A percentile compares a stretch with the other conserved stretches of the same genome.
Conservation (phyloP, 2,888 invertebrate species). For the Apamea sordens region DNA sequence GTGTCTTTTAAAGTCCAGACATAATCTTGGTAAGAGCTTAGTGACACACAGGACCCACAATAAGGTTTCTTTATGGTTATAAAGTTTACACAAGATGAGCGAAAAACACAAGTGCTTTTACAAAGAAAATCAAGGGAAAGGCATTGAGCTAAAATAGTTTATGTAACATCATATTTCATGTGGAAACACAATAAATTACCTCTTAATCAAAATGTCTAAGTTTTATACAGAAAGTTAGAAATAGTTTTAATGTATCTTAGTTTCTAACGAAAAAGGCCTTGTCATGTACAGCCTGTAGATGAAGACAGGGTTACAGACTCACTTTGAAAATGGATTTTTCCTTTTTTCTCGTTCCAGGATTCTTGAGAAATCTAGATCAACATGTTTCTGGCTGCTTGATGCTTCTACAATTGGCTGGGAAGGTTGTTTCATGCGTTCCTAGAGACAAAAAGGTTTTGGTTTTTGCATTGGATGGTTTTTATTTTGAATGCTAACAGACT, state of each 20-base stretch:
- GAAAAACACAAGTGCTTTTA: neutral
- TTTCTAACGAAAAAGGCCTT: neutral
- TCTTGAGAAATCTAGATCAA: slow-evolving; percentile 87
- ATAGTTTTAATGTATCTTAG: neutral
- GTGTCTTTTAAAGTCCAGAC: neutral
- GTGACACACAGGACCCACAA: neutral
- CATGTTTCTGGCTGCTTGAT: slow-evolving; percentile 70
- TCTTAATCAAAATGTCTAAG: neutral
- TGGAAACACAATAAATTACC: neutral
- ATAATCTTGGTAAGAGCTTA: neutral
- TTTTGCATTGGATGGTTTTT: too few species aligned
- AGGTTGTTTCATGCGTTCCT: slow-evolving; percentile 88
- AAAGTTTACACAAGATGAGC: neutral
- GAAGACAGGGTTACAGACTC: slow-evolving; percentile 66
- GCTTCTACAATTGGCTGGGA: slow-evolving; percentile 74
- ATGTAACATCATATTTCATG: neutral
- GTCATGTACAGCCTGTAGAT: neutral
- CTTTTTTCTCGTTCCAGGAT: slow-evolving; percentile 91
- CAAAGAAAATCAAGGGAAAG: neutral
- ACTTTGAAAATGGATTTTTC: slow-evolving; percentile 94
- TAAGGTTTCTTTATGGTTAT: neutral
- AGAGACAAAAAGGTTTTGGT: neutral
- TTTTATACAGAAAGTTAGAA: neutral
- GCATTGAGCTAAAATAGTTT: neutral
- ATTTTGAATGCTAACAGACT: neutral